Evolutionary conservation across 2,888 invertebrate genomes (phyloP).

Genomic region (Parapristionchus giblindavisi): DNA sequence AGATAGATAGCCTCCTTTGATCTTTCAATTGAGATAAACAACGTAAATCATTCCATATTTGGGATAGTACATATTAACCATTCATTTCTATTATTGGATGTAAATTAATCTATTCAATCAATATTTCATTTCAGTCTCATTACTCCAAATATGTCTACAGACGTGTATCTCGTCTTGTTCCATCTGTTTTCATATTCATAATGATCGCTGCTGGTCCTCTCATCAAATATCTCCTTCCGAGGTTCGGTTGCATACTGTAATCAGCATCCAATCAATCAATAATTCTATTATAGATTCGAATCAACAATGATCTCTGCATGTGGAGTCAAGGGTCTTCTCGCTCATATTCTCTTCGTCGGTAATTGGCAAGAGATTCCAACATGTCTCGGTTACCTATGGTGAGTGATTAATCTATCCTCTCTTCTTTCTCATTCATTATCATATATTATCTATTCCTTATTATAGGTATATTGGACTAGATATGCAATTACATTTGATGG

Average conservation of each 20-base stretch:
- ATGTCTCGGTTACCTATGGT: constrained; percentile 67
- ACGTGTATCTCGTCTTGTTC: constrained; percentile 61
- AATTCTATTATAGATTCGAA: constrained; percentile 49
- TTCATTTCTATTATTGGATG: background rate
- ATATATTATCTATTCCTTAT: background rate
- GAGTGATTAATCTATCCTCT: background rate
- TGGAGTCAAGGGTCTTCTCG: constrained; percentile 54
- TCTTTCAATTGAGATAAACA: background rate
- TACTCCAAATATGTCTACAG: constrained; percentile 56
- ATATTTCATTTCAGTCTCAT: constrained; percentile 51
- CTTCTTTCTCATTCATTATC: background rate
- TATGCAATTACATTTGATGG: constrained; percentile 64
- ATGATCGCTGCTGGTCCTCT: constrained; percentile 61
- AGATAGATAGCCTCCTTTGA: no score
- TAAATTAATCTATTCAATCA: background rate
- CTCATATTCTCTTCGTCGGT: constrained; percentile 60
- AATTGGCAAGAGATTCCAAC: constrained; percentile 66
- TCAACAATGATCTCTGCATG: constrained; percentile 63
- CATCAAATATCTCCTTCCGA: constrained; percentile 52
- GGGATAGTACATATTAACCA: background rate
- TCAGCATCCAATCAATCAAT: background rate
- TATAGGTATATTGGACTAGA: constrained; percentile 62
- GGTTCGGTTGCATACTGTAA: constrained; percentile 37
- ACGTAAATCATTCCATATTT: background rate
- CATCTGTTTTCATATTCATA: constrained; percentile 62